Percentiles rank a stretch among this genome's conserved stretches.
phyloP scores from a whole-genome alignment of 2,888 invertebrate species.

The Spodoptera exigua region DNA sequence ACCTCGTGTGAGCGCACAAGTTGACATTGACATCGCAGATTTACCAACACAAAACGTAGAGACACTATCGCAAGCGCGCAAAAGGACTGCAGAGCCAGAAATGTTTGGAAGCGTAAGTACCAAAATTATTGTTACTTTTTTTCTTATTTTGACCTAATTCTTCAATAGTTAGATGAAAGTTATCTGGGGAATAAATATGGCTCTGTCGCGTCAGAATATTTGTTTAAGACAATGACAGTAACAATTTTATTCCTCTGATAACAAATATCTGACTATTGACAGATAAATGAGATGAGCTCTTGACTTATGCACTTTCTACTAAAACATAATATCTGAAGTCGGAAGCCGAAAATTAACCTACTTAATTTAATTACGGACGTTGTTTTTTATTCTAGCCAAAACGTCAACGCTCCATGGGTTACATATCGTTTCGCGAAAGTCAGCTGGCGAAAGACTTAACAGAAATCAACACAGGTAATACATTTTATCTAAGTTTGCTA shows the following conservation, averaged over 20 bases:
- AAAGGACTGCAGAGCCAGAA: slow-evolving; percentile 58
- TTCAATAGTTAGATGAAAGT: too few species aligned
- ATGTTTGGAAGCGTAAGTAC: slow-evolving; percentile 55
- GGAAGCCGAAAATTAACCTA: not conserved
- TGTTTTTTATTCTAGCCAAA: slow-evolving; percentile 67
- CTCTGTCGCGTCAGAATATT: too few species aligned
- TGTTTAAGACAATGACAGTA: too few species aligned
- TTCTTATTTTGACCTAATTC: too few species aligned
- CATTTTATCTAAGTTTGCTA: not conserved
- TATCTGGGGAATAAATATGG: too few species aligned
- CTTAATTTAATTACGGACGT: not conserved
- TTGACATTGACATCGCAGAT: slow-evolving; percentile 68
- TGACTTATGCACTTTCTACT: not conserved
- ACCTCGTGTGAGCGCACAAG: slow-evolving; percentile 36
- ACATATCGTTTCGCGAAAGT: slow-evolving; percentile 63
- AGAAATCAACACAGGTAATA: slow-evolving; percentile 49
- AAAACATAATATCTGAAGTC: not conserved
- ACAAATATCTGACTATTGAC: too few species aligned
- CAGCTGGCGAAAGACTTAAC: slow-evolving; percentile 40
- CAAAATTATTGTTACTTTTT: too few species aligned
- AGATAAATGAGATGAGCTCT: too few species aligned
- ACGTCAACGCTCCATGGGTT: slow-evolving; percentile 64
- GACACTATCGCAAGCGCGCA: slow-evolving; percentile 59
- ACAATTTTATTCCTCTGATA: too few species aligned
- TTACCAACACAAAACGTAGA: slow-evolving; percentile 74